Conservation (phyloP, 2,113 vertebrate species). For the Progne subis region DNA sequence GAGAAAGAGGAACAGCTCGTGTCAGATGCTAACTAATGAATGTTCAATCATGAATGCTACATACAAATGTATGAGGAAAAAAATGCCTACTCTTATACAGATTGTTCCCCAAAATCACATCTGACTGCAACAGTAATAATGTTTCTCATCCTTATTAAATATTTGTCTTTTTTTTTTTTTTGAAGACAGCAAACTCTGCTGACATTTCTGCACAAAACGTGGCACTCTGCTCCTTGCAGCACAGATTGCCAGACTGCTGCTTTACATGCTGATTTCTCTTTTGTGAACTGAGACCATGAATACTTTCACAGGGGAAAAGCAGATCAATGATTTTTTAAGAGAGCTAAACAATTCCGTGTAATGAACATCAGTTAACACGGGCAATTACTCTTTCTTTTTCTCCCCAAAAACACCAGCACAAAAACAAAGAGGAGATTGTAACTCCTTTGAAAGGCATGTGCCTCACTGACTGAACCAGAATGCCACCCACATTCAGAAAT, state of each 20-base stretch:
- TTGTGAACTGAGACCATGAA: slow-evolving; percentile 32
- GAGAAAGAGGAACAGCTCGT: neutral
- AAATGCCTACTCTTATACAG: neutral
- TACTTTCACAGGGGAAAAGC: neutral
- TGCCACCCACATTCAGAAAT: slow-evolving; percentile 7
- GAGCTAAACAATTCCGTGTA: neutral
- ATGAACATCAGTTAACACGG: slow-evolving; percentile 37
- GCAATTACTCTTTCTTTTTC: slow-evolving; percentile 38
- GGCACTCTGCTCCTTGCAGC: neutral
- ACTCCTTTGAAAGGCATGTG: slow-evolving; percentile 26
- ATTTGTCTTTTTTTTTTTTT: neutral
- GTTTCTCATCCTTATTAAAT: neutral
- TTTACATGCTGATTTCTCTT: slow-evolving; percentile 35
- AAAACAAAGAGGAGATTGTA: slow-evolving; percentile 51
- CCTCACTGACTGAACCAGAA: slow-evolving; percentile 24
- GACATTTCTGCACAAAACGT: neutral
- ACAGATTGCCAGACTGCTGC: slow-evolving; percentile 11
- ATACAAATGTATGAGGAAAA: neutral
- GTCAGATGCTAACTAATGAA: neutral
- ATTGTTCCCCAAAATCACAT: neutral
- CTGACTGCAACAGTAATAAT: neutral
- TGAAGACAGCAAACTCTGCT: neutral
- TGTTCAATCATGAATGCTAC: neutral
- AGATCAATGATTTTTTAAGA: slow-evolving; percentile 43
- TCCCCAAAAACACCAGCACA: neutral